Conservation (phyloP, 2,888 invertebrate species). For the Schrankia costaestrigalis region DNA sequence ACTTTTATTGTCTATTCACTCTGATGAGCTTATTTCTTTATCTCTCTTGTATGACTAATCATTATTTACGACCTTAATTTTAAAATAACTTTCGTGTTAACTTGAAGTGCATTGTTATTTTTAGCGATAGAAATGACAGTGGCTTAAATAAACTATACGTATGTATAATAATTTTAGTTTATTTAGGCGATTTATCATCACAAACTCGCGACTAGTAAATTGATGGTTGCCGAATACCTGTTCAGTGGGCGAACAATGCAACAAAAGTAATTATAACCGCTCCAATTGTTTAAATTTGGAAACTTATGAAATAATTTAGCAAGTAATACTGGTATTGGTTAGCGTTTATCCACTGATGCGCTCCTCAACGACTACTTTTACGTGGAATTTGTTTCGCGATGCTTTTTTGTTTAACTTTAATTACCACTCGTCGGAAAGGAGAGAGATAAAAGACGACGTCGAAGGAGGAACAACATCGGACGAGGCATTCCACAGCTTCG, state of each 20-base stretch:
- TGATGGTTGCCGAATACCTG: conserved; percentile 73
- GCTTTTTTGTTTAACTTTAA: conserved; percentile 65
- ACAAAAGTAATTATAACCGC: conserved; percentile 66
- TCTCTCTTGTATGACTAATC: conserved; percentile 64
- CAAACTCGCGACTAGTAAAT: conserved; percentile 55
- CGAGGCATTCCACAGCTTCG: conserved; percentile 70
- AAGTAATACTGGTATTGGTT: conserved; percentile 54
- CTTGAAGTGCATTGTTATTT: conserved; percentile 57
- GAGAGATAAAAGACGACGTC: conserved; percentile 66
- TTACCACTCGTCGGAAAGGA: conserved; percentile 63
- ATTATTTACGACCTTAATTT: conserved; percentile 60
- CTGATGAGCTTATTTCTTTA: conserved; percentile 72
- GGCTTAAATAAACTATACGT: conserved; percentile 15
- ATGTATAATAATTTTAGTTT: conserved; percentile 48
- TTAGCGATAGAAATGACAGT: conserved; percentile 53
- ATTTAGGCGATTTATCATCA: conserved; percentile 63
- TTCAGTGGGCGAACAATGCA: conserved; percentile 72
- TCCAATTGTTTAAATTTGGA: conserved; percentile 75
- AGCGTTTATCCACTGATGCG: conserved; percentile 30
- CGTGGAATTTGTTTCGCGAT: conserved; percentile 65
- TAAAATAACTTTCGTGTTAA: conserved; percentile 29
- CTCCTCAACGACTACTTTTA: conserved; percentile 54
- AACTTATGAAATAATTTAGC: conserved; percentile 70
- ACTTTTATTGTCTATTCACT: conserved; percentile 72
- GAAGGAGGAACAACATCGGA: conserved; percentile 61